Conservation (phyloP, 2,113 vertebrate genomes). For the Gnathonemus echidnorhynchus region DNA sequence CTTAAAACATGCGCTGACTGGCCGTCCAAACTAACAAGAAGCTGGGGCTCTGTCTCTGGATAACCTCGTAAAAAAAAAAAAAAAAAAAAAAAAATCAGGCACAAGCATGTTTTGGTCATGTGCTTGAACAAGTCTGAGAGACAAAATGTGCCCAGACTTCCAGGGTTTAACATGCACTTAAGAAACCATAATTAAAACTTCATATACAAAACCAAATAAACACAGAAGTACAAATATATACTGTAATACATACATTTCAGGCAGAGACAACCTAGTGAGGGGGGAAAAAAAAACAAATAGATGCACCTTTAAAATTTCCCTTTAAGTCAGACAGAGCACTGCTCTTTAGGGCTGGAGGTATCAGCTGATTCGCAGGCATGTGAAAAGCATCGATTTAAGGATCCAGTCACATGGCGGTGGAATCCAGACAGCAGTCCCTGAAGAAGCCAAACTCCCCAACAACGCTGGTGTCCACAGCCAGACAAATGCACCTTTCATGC, state of each 20-base stretch:
- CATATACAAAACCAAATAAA: not conserved
- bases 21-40: not conserved
- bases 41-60: not conserved
- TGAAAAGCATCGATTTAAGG: conserved; percentile 40
- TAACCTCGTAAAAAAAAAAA: not conserved
- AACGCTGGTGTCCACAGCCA: not conserved
- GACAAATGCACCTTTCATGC: not conserved
- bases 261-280: not conserved
- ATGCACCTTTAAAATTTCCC: not conserved
- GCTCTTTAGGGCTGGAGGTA: conserved; percentile 30
- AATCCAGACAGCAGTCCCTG: conserved; percentile 29
- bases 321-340: conserved; percentile 9
- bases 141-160: not conserved
- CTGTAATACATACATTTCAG: not conserved
- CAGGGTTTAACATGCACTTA: not conserved
- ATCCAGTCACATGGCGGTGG: conserved; percentile 46
- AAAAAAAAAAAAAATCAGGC: not conserved
- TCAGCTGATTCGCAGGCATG: conserved; percentile 50
- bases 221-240: not conserved
- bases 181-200: not conserved
- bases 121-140: not conserved
- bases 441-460: not conserved
- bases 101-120: not conserved
- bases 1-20: not conserved
- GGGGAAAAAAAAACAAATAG: not conserved